Conservation (phyloP, 2,113 vertebrate genomes). For the Microcebus jonahi region DNA sequence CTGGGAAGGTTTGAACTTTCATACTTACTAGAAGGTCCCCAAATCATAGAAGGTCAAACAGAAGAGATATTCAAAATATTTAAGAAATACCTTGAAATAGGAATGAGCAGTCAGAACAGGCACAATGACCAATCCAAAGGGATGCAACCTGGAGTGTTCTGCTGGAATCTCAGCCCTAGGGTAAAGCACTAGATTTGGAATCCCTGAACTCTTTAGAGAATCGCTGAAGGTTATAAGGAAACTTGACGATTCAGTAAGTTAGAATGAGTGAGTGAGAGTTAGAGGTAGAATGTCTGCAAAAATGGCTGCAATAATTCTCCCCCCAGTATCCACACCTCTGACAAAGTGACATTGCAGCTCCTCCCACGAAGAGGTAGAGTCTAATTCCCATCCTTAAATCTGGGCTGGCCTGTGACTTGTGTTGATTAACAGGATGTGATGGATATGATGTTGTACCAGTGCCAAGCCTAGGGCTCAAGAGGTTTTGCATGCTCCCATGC, state of each 20-base stretch:
- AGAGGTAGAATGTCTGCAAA: not conserved
- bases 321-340: not conserved
- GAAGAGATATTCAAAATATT: not conserved
- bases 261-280: not conserved
- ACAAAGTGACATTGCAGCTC: rapidly evolving
- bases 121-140: not conserved
- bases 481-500: too few species aligned
- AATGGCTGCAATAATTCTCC: not conserved
- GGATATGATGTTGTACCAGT: not conserved
- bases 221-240: not conserved
- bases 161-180: not conserved
- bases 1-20: not conserved
- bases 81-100: not conserved
- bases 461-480: not conserved
- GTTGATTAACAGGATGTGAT: not conserved
- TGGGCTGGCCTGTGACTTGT: not conserved
- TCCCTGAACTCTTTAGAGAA: not conserved
- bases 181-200: not conserved
- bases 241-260: not conserved
- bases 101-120: not conserved
- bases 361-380: not conserved
- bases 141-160: too few species aligned
- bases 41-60: not conserved
- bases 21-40: not conserved
- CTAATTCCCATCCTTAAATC: not conserved